phyloP scores from a whole-genome alignment of 2,797 vertebrate genomes.

The Sylvilagus floridanus region DNA sequence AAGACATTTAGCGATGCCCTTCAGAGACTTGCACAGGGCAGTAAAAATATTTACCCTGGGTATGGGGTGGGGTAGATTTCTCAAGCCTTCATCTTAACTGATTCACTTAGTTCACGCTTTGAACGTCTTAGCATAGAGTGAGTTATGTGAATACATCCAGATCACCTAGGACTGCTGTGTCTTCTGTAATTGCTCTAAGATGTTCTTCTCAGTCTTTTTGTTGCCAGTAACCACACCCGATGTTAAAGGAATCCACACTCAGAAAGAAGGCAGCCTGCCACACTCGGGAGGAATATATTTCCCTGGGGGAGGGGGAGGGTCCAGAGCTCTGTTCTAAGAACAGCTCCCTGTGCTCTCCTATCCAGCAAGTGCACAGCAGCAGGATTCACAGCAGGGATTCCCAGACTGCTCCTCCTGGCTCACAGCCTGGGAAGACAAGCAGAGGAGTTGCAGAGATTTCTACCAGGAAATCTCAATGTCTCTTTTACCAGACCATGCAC shows the following conservation, averaged over 20 bases:
- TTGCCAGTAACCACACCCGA: neutral
- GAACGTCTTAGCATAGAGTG: neutral
- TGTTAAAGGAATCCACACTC: neutral
- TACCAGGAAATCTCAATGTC: constrained; percentile 52
- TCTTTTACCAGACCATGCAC: constrained; percentile 46
- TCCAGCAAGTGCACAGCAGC: neutral
- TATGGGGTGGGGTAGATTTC: neutral
- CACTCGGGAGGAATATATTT: neutral
- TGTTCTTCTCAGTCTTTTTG: neutral
- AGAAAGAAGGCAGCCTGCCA: neutral
- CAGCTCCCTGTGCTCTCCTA: too few species aligned
- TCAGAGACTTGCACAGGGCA: neutral
- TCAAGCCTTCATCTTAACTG: neutral
- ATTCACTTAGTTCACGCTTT: neutral
- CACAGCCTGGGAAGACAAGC: neutral
- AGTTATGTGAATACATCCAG: too few species aligned
- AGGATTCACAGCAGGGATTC: constrained; percentile 19
- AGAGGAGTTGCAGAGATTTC: constrained; percentile 51
- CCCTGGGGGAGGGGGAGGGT: too few species aligned
- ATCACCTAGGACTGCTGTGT: neutral
- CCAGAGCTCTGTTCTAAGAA: neutral
- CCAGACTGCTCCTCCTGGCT: rapidly evolving
- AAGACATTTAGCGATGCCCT: neutral
- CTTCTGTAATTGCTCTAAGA: neutral
- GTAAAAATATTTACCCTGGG: neutral